These are phyloP conservation scores for Chrysemys picta DNA, from an alignment of 2,113 vertebrate genomes.

Conservation along the genomic window DNA sequence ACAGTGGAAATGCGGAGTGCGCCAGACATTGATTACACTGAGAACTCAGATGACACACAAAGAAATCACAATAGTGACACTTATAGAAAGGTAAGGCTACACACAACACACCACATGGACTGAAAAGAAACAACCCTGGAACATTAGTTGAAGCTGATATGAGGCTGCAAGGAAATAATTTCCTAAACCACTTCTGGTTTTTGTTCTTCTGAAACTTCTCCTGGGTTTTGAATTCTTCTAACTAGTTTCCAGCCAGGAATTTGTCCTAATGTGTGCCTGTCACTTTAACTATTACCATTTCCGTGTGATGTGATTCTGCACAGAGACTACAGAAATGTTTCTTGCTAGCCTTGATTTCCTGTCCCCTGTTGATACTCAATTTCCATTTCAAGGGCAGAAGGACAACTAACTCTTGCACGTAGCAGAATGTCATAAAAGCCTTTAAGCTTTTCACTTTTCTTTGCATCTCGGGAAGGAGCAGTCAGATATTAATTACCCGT, in stretches of 20 bases:
- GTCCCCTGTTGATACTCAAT: background rate
- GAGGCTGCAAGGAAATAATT: rapidly evolving
- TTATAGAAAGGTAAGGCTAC: rapidly evolving
- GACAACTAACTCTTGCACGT: background rate
- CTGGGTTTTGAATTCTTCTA: background rate
- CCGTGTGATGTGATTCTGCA: background rate
- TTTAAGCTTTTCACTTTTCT: no score
- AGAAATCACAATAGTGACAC: rapidly evolving
- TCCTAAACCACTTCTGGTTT: background rate
- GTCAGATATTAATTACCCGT: background rate
- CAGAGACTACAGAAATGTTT: background rate
- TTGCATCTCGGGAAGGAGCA: background rate
- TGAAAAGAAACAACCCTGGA: rapidly evolving
- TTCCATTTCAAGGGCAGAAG: background rate
- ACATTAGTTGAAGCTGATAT: rapidly evolving
- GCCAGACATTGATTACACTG: rapidly evolving
- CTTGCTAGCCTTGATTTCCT: background rate
- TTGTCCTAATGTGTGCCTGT: rapidly evolving
- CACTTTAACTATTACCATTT: rapidly evolving
- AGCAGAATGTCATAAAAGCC: no score
- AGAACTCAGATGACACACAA: rapidly evolving
- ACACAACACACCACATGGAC: background rate
- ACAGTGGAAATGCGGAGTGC: rapidly evolving
- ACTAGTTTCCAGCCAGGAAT: rapidly evolving
- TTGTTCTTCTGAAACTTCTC: background rate